A percentile compares a stretch with the other conserved stretches of the same genome.
Conservation (phyloP, 2,797 vertebrate species). For the Acipenser transmontanus region DNA sequence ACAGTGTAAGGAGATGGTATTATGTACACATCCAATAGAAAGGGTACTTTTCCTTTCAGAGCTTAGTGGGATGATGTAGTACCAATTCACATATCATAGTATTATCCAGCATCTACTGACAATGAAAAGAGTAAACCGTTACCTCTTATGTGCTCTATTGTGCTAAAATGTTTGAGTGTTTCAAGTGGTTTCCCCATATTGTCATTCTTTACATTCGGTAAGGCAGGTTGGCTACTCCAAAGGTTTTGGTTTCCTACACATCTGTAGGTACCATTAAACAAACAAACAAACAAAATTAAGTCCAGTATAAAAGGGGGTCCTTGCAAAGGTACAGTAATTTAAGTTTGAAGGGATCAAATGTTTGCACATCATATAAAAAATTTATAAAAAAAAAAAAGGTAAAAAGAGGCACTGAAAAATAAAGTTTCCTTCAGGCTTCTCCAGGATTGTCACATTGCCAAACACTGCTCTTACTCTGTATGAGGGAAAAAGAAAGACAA, state of each 20-base stretch:
- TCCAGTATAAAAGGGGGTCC: neutral
- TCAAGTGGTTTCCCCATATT: constrained; percentile 42
- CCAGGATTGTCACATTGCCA: constrained; percentile 59
- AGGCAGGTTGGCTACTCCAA: constrained; percentile 52
- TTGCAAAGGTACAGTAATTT: constrained; percentile 38
- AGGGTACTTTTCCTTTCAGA: neutral
- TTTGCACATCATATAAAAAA: constrained; percentile 35
- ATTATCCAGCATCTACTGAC: neutral
- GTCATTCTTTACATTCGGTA: constrained; percentile 33
- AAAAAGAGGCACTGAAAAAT: constrained; percentile 62
- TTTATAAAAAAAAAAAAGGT: constrained; percentile 15
- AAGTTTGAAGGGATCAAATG: constrained; percentile 64
- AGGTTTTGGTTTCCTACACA: constrained; percentile 28
- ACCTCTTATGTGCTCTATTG: constrained; percentile 3
- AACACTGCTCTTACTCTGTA: constrained; percentile 38
- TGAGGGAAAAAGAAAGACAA: constrained; percentile 31
- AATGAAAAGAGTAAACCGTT: neutral
- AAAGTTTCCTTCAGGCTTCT: constrained; percentile 46
- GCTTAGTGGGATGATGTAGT: neutral
- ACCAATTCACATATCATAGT: neutral
- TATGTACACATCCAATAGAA: constrained; percentile 2
- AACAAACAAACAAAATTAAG: constrained; percentile 36
- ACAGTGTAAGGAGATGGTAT: neutral
- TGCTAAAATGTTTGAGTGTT: constrained; percentile 25
- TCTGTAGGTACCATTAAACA: constrained; percentile 37